Evolutionary conservation across 2,888 invertebrate genomes (phyloP), one percentile per base, ranked within the genome.

Genomic region (Drosophila paramelanica): DNA sequence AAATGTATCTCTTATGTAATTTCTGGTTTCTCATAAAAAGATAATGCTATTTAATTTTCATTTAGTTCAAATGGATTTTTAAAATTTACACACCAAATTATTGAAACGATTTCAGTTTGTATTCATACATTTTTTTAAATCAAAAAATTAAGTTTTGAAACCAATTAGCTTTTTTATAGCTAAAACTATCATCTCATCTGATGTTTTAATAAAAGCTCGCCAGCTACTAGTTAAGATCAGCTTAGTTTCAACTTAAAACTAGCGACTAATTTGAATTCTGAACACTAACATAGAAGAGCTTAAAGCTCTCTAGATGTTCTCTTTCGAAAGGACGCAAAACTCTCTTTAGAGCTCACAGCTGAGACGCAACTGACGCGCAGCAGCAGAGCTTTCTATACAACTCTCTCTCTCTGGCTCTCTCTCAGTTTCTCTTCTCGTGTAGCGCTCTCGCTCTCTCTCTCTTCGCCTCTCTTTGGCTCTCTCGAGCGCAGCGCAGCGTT

Each of bases 401-500:
- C 25, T 49, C 55, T 6, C 27, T 53, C 47, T 50, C 27, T 43
- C 43, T 25, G 8, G 13, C 38, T 42, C 38, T 1, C 23, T 46
- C 39, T 36, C 20, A 17, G 14, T 10, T 23, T 14, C 23, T 58
- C 56, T 50, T 23, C 61, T 43, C 27, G 13, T 25, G n/a, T 6
- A 4, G 1, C 20, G 8, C 25, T 67, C 61, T 52, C 11, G 17
- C 61, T 5, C 56, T 61, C 38, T 14, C 52, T 51, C 42, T 52
- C 42, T 36, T 25, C 13, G 33, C 36, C 13, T 23, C 23, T 20
- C 7, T 67, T 11, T 46, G 27, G 3, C 33, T 49, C 58, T 46
- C 64, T 56, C 51, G 59, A 78, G 79, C 84, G 70, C 73, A 77
- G 77, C 84, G 73, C 73, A 72, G 81, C 70, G 60, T 70, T 73